Evolutionary conservation across 2,113 vertebrate genomes (phyloP).

Genomic region (Gambusia affinis): DNA sequence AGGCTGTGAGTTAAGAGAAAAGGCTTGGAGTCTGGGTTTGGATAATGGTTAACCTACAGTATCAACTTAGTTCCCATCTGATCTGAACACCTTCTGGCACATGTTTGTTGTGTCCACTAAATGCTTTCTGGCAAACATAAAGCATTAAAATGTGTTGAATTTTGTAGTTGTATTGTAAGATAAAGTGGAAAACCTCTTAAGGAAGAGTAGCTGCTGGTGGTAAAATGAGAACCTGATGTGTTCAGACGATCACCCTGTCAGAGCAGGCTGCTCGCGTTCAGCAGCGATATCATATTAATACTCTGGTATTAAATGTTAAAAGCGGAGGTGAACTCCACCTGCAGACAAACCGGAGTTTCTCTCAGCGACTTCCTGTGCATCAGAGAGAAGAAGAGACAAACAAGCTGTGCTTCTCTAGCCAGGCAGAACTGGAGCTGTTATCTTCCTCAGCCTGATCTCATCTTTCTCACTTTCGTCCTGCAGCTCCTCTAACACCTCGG

Average conservation of each 20-base stretch:
- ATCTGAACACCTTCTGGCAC: too few species aligned
- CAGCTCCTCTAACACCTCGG: background rate
- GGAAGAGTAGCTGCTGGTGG: background rate
- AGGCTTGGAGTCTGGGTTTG: too few species aligned
- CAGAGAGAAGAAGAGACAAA: background rate
- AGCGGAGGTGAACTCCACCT: background rate
- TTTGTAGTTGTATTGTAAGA: background rate
- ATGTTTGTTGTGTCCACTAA: background rate
- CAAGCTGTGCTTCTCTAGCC: slow-evolving; percentile 11
- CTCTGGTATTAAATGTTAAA: background rate
- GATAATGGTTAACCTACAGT: too few species aligned
- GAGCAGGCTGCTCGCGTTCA: background rate
- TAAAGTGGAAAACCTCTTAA: background rate
- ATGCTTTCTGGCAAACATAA: background rate
- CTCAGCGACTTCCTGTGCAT: background rate
- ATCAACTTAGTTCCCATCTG: too few species aligned
- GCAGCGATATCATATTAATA: background rate
- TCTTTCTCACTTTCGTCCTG: slow-evolving; percentile 11
- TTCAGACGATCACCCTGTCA: background rate
- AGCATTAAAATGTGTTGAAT: background rate
- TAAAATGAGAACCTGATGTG: background rate
- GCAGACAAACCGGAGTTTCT: background rate
- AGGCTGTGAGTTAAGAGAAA: too few species aligned
- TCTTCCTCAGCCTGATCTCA: slow-evolving; percentile 1
- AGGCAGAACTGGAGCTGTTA: slow-evolving; percentile 26